Evolutionary conservation across 2,113 vertebrate genomes (phyloP), one percentile per base, ranked within the genome.

Genomic region (Laticauda colubrina): DNA sequence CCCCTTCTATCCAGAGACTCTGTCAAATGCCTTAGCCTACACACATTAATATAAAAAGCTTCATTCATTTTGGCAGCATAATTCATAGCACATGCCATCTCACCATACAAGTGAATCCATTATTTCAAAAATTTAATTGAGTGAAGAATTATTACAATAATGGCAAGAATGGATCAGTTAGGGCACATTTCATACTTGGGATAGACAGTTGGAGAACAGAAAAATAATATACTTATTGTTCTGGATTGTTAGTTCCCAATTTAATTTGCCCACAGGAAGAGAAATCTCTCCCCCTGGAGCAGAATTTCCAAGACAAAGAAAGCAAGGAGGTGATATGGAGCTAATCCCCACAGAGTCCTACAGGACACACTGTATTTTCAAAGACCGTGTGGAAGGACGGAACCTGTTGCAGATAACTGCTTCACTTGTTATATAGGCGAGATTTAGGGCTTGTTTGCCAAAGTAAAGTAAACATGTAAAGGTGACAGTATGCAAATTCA

Each of bases 41-140:
- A 90, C 15, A 93, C 1, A 5, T 24, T 48, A 24, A 23, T 10
- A 56, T 54, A 87, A 69, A 93, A 54, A 3, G 59, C 18, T 92
- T 55, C 7, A 55, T 93, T 90, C 57, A 75, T 95, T 94, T 53
- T 90, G 2, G 20, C 86, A 88, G 0, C 8, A 89, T 94, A 91
- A 59, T 53, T 93, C 34, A 26, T 94, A 26, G 12, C 87, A 91
- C 92, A 85, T 88, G 29, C 0, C 92, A 89, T 92, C 29, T 54
- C 53, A 53, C 34, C 2, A 91, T 9, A 21, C 39, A 93, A 94
- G 90, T 26, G 0, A 86, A 64, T 94, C 26, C 85, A 43, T 51
- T 94, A 59, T 92, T 90, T 55, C 64, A 90, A 92, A 39, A 11
- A 57, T 56, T 61, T 93, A 91, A 45, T 11, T 69, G 24, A 24